Base-by-base conservation (phyloP, 1,140 invertebrate species). In the Trichonephila inaurata region DNA sequence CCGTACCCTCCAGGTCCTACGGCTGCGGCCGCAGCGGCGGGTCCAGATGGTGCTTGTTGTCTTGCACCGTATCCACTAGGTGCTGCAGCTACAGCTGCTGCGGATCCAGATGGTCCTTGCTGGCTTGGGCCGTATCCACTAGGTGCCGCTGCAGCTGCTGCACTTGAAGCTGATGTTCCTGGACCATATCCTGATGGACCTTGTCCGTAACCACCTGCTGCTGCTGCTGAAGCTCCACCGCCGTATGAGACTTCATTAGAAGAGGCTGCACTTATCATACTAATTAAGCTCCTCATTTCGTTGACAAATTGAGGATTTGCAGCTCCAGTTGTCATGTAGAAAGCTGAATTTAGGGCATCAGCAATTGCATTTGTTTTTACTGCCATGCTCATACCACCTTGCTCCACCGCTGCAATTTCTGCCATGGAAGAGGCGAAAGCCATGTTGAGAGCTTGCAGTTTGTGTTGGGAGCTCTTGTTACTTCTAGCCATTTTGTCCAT, bases 371-470 rank as follows among this genome's bases (percentile, higher is more conserved):
- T 66, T 0, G 90, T 91, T 85, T 82, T 91, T 14, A 21, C 33
- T 24, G 7, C 77, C 14, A 91, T 12, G 21, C 40, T 44, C 12
- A 6, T 10, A 24, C 90, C 90, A 28, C 72, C 89, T 19, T 77
- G n/a, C 60, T 82, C 72, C 21, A 19, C 21, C 16, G 44, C 77
- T 18, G 90, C 90, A 18, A 91, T 91, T 64, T 91, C 90, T 40
- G 90, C 72, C 24, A 82, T 60, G 4, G 72, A 62, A 18, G 72
- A 64, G n/a, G 90, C 72, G 10, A 82, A 66, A 10, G 90, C 90
- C 90, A 83, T 91, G n/a, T 90, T 81, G 16, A 81, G 18, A 1
- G 89, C 89, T 60, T 90, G 89, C 24, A 90, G 12, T 18, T 81
- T 90, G 2, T 44, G 60, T 21, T 81, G 58, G 0, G 89, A 72